phyloP scores from a whole-genome alignment of 1,140 invertebrate species.

The Physella acuta region DNA sequence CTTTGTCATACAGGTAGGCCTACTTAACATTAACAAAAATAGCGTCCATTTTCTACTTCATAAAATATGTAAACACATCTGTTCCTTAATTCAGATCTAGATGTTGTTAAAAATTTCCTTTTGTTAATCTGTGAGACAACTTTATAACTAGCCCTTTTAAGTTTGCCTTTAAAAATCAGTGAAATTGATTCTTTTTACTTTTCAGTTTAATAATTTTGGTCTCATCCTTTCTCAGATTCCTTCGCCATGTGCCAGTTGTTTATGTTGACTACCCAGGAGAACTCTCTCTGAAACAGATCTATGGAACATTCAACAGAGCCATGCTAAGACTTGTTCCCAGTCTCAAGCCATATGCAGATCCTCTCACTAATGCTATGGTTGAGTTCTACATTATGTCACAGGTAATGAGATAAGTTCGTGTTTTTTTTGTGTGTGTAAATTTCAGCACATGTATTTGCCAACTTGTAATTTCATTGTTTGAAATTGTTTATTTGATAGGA shows the following conservation, averaged over 20 bases:
- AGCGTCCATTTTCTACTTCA: too few species aligned
- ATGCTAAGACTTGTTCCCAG: constrained; percentile 92
- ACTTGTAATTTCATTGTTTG: neutral
- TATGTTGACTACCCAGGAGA: constrained; percentile 99
- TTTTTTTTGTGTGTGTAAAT: neutral
- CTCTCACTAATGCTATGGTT: constrained; percentile 98
- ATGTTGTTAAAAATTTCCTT: too few species aligned
- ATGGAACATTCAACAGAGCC: constrained; percentile 95
- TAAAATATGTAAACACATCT: neutral
- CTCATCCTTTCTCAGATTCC: constrained; percentile 55
- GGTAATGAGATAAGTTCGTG: constrained; percentile 42
- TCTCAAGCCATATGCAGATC: constrained; percentile 89
- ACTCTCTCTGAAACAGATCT: constrained; percentile 89
- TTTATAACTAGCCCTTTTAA: too few species aligned
- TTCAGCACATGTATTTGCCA: neutral
- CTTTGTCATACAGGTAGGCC: constrained; percentile 83
- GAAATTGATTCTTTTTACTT: too few species aligned
- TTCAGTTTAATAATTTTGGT: too few species aligned
- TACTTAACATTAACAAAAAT: neutral
- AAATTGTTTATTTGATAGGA: constrained; percentile 64
- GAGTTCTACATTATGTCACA: constrained; percentile 96
- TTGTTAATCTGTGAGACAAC: neutral
- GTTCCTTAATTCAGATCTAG: neutral
- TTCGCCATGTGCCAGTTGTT: constrained; percentile 95
- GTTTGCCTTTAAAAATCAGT: too few species aligned